These are phyloP conservation scores for Austrofundulus limnaeus DNA, from an alignment of 2,113 vertebrate species.

Conservation along the genomic window DNA sequence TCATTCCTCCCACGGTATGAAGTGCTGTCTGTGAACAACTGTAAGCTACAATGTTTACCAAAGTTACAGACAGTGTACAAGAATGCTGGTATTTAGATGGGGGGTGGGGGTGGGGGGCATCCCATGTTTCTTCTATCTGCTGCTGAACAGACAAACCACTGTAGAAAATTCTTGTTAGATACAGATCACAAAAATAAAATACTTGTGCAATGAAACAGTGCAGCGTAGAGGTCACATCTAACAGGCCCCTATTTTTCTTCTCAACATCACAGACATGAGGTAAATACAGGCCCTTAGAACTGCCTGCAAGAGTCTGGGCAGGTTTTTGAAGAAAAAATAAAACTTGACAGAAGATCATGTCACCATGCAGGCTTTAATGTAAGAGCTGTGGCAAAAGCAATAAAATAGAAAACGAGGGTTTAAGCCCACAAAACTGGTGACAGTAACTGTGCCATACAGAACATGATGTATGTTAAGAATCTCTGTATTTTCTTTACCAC, in stretches of 20 bases:
- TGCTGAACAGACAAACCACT: background rate
- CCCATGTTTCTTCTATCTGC: background rate
- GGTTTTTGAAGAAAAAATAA: too few relatives aligned
- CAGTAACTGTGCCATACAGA: too few relatives aligned
- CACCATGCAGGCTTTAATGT: too few relatives aligned
- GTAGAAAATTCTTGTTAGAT: slow-evolving; percentile 22
- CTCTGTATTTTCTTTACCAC: too few relatives aligned
- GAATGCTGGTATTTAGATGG: too few relatives aligned
- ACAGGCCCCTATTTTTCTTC: slow-evolving; percentile 45
- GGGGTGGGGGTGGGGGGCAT: too few relatives aligned
- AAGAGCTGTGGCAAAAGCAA: too few relatives aligned
- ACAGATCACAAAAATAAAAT: slow-evolving; percentile 31
- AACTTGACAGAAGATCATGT: too few relatives aligned
- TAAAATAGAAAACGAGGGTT: too few relatives aligned
- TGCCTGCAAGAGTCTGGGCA: background rate
- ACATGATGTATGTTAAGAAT: too few relatives aligned
- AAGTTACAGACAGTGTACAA: slow-evolving; percentile 10
- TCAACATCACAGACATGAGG: slow-evolving; percentile 47
- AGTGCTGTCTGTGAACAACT: slow-evolving; percentile 24
- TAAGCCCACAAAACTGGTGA: too few relatives aligned
- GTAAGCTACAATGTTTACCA: slow-evolving; percentile 37
- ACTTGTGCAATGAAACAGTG: background rate
- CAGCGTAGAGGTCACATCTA: slow-evolving; percentile 18
- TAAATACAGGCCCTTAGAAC: slow-evolving; percentile 59
- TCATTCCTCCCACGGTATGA: slow-evolving; percentile 47